Evolutionary conservation across 2,888 invertebrate species (phyloP), one percentile per base, ranked within the genome.

Genomic region (Horisme vitalbata): DNA sequence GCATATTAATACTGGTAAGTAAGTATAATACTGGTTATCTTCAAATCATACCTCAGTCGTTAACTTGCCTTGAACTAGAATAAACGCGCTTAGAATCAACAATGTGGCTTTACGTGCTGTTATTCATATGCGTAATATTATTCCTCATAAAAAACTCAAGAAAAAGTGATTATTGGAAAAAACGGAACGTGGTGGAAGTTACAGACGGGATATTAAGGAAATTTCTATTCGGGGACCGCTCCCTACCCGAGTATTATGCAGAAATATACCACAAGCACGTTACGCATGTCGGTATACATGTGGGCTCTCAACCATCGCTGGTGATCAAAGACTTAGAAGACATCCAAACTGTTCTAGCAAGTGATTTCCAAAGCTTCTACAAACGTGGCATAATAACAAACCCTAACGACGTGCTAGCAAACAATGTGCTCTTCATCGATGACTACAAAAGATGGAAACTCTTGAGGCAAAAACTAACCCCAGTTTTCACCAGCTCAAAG

Each of bases 381-480:
- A 67, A 62, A 11, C 71, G 83, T 4, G 84, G 83, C 2, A 61
- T 79, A 4, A 27, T 44, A 0, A 48, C 60, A 0, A 83, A 78
- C 38, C 43, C 69, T 2, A 70, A 68, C 15, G 84, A 85, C 41
- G 24, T 67, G 3, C 46, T 85, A 18, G 70, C 74, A 2, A 71
- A 84, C 30, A 84, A 78, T 35, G 30, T 84, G 2, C 45, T 83
- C 3, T 74, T 81, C 8, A 76, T 70, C 11, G 69, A 76, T 21
- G 66, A 86, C 12, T 80, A 69, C 39, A 36, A 55, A 7, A 68
- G 69, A 23, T 89, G 88, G 89, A 79, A 78, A 51, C 55, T 81
- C 0, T 39, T 88, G 0, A 64, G 87, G 8, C 77, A 80, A 12
- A 88, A 84, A 54, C 41, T 88, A 2, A 66, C 83, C 1, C 83